Percentiles rank a stretch among this genome's conserved stretches.
Conservation (phyloP, 2,888 invertebrate species). For the Ectropis crepuscularia region DNA sequence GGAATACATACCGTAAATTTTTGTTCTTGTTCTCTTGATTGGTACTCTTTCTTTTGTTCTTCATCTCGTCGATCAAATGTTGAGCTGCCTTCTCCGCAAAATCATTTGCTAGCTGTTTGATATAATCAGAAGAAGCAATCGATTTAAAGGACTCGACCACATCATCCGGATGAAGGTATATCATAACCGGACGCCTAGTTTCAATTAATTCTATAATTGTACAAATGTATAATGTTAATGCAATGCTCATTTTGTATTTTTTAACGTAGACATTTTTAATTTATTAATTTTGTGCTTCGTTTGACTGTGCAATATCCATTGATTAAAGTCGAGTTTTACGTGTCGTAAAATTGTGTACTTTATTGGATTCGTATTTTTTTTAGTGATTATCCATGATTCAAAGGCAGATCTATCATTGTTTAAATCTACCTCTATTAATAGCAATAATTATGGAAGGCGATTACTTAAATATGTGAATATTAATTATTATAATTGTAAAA, state of each 20-base stretch:
- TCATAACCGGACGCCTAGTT: slow-evolving; percentile 38
- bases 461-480: no score
- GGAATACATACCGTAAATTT: slow-evolving; percentile 1
- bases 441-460: no score
- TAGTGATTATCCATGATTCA: no score
- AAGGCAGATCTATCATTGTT: no score
- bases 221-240: slow-evolving; percentile 7
- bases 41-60: slow-evolving; percentile 38
- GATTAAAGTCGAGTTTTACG: slow-evolving; percentile 18
- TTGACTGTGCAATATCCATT: slow-evolving; percentile 9
- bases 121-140: slow-evolving; percentile 51
- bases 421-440: no score
- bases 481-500: no score
- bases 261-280: slow-evolving; percentile 21
- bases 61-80: slow-evolving; percentile 52
- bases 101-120: slow-evolving; percentile 51
- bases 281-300: slow-evolving; percentile 4
- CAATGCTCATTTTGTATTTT: slow-evolving; percentile 18
- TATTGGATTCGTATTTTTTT: no score
- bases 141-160: slow-evolving; percentile 52
- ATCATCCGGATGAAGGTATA: slow-evolving; percentile 52
- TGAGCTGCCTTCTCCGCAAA: slow-evolving; percentile 55
- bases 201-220: slow-evolving; percentile 8
- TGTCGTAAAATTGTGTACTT: slow-evolving; percentile 1
- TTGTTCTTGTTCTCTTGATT: no score